phyloP scores from a whole-genome alignment of 1,140 invertebrate species.

The Drosophila baimaii region DNA sequence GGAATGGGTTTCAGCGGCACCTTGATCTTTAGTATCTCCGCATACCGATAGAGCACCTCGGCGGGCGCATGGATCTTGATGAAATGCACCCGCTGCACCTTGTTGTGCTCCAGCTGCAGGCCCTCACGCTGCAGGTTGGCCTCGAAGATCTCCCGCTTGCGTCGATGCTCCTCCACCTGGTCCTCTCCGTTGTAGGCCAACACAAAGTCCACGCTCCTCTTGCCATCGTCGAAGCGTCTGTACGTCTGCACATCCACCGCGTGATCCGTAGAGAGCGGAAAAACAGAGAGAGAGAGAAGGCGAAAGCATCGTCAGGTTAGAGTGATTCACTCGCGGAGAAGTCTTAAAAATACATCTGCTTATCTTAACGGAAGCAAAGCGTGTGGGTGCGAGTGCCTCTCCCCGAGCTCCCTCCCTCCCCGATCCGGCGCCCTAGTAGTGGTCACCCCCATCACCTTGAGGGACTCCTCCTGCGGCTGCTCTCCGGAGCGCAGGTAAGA shows the following conservation, averaged over 20 bases:
- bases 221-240: slow-evolving; percentile 83
- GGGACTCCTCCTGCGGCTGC: slow-evolving; percentile 3
- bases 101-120: slow-evolving; percentile 87
- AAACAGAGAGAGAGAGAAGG: neutral
- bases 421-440: neutral
- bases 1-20: slow-evolving; percentile 90
- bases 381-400: slow-evolving; percentile 57
- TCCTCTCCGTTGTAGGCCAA: slow-evolving; percentile 87
- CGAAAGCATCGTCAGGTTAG: neutral
- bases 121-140: slow-evolving; percentile 87
- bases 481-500: neutral
- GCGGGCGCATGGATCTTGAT: slow-evolving; percentile 92
- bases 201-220: slow-evolving; percentile 87
- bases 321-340: slow-evolving; percentile 21
- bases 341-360: slow-evolving; percentile 40
- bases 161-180: slow-evolving; percentile 82
- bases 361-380: slow-evolving; percentile 50
- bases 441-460: slow-evolving; percentile 19
- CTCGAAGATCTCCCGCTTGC: slow-evolving; percentile 87
- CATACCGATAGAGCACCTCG: slow-evolving; percentile 92
- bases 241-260: slow-evolving; percentile 68
- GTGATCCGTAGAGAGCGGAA: neutral
- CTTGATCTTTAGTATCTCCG: slow-evolving; percentile 94
- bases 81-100: slow-evolving; percentile 86
- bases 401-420: neutral